Evolutionary conservation across 2,797 vertebrate species (phyloP).

Genomic region (Gymnocypris eckloni): DNA sequence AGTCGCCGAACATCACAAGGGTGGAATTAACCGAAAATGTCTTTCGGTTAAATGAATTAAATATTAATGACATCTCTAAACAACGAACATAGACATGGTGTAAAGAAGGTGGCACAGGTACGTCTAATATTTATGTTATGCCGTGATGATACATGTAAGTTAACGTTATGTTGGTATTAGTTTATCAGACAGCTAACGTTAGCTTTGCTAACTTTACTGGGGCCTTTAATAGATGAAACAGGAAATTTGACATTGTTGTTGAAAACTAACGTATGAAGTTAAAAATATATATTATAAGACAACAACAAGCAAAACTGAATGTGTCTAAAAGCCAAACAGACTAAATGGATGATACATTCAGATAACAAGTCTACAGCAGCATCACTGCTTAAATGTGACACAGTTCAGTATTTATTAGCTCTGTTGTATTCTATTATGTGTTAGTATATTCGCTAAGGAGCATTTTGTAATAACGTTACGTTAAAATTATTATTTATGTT

Average conservation of each 20-base stretch:
- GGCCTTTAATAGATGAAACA: slow-evolving; percentile 40
- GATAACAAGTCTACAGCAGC: background rate
- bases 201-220: slow-evolving; percentile 46
- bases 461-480: background rate
- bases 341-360: background rate
- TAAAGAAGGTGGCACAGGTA: slow-evolving; percentile 49
- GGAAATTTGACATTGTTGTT: background rate
- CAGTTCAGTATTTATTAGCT: background rate
- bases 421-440: background rate
- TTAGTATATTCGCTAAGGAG: background rate
- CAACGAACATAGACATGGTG: slow-evolving; percentile 20
- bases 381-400: background rate
- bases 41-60: background rate
- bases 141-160: too few species aligned
- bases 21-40: slow-evolving; percentile 48
- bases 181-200: slow-evolving; percentile 7
- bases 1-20: slow-evolving; percentile 44
- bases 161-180: background rate
- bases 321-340: background rate
- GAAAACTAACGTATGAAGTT: background rate
- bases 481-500: too few species aligned
- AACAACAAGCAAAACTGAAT: background rate
- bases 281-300: background rate
- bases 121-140: background rate
- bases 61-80: slow-evolving; percentile 4